phyloP scores from a whole-genome alignment of 2,113 vertebrate species.

The Typhlomys cinereus region DNA sequence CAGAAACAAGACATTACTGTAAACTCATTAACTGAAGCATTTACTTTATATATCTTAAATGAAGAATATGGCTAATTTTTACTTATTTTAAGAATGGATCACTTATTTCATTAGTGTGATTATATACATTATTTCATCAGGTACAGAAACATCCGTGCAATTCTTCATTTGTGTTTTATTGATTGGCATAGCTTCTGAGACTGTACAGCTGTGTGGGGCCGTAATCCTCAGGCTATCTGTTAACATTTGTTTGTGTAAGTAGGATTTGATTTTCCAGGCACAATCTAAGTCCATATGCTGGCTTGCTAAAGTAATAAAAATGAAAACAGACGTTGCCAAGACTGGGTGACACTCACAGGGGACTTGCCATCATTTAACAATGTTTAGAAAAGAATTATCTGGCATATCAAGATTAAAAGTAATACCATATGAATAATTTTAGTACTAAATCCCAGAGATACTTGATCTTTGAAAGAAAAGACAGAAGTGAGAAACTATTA shows the following conservation, averaged over 20 bases:
- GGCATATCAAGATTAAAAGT: background rate
- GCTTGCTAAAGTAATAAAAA: conserved; percentile 8
- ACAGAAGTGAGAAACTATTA: background rate
- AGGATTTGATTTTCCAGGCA: background rate
- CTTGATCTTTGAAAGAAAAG: background rate
- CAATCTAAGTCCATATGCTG: background rate
- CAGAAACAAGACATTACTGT: background rate
- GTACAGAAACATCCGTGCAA: background rate
- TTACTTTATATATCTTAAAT: background rate
- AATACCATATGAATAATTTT: background rate
- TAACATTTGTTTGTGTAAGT: background rate
- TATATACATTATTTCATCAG: background rate
- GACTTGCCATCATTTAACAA: background rate
- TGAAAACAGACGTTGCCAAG: background rate
- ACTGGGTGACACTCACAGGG: background rate
- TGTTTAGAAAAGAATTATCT: background rate
- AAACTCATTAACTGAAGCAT: background rate
- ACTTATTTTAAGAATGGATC: background rate
- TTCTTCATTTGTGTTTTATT: background rate
- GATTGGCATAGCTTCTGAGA: background rate
- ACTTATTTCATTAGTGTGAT: background rate
- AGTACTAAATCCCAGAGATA: background rate
- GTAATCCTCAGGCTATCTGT: background rate
- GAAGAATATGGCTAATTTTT: background rate
- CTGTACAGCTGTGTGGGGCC: background rate